Percentiles rank a stretch among this genome's conserved stretches.
Evolutionary conservation across 2,113 vertebrate species (phyloP).

Genomic region (Myocastor coypus): DNA sequence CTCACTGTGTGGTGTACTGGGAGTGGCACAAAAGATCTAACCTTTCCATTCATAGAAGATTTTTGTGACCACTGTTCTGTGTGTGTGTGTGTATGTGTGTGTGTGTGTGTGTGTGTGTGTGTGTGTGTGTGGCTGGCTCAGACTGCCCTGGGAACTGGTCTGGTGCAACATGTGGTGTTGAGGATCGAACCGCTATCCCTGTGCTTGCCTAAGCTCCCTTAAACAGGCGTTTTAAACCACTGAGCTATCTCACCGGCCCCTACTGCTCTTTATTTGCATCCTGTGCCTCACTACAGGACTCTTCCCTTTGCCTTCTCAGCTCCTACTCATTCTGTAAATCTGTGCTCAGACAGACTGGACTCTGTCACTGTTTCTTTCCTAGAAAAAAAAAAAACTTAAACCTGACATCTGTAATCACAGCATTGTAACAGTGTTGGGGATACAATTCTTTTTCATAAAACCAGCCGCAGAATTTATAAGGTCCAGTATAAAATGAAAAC

Average conservation of each 20-base stretch:
- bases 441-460: too few species aligned
- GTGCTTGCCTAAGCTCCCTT: too few species aligned
- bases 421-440: background rate
- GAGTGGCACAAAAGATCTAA: background rate
- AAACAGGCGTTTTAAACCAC: too few species aligned
- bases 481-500: background rate
- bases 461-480: background rate
- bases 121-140: too few species aligned
- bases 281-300: background rate
- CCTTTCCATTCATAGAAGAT: background rate
- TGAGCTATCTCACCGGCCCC: too few species aligned
- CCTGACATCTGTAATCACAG: background rate
- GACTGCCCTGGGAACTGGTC: too few species aligned
- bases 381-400: background rate
- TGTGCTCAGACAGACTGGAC: background rate
- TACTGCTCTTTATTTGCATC: accelerated
- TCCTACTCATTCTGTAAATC: background rate
- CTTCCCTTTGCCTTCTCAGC: background rate
- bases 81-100: too few species aligned
- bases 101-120: too few species aligned
- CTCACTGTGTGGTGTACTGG: background rate
- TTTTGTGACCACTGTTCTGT: background rate
- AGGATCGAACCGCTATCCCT: too few species aligned
- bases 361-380: background rate
- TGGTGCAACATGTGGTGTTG: too few species aligned